phyloP scores from a whole-genome alignment of 2,888 invertebrate species.

The Drosophila tanythrix region DNA sequence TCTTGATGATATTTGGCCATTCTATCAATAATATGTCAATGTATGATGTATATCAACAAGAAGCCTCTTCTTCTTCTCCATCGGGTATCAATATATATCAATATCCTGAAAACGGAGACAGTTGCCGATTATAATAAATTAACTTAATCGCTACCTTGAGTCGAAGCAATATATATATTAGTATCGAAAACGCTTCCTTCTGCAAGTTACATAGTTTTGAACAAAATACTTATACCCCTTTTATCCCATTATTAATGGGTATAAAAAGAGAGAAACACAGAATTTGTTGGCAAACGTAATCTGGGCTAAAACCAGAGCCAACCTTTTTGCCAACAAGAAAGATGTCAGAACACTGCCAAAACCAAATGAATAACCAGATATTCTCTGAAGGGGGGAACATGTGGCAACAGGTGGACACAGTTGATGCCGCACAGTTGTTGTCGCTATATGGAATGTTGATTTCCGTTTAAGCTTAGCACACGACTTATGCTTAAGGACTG shows the following conservation, averaged over 20 bases:
- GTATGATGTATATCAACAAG: too few species aligned
- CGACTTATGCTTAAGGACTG: slow-evolving; percentile 18
- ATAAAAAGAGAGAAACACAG: neutral
- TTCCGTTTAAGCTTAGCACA: slow-evolving; percentile 50
- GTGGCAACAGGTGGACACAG: slow-evolving; percentile 24
- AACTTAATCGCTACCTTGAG: neutral
- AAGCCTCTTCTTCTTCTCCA: too few species aligned
- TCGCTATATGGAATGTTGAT: slow-evolving; percentile 41
- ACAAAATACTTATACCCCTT: neutral
- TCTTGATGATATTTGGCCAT: neutral
- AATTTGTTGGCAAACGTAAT: slow-evolving; percentile 45
- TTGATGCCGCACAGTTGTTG: slow-evolving; percentile 3
- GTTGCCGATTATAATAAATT: neutral
- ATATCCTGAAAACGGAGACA: neutral
- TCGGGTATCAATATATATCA: neutral
- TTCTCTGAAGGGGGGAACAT: slow-evolving; percentile 11
- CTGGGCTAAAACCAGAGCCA: slow-evolving; percentile 16
- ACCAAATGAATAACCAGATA: slow-evolving; percentile 55
- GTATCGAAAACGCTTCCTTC: neutral
- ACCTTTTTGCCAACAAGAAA: slow-evolving; percentile 41
- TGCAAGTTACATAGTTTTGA: neutral
- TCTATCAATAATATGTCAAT: too few species aligned
- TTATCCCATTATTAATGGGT: neutral
- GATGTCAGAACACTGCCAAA: slow-evolving; percentile 44
- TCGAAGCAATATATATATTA: neutral